Evolutionary conservation across 1,140 invertebrate genomes (phyloP).

Genomic region (Panulirus ornatus): DNA sequence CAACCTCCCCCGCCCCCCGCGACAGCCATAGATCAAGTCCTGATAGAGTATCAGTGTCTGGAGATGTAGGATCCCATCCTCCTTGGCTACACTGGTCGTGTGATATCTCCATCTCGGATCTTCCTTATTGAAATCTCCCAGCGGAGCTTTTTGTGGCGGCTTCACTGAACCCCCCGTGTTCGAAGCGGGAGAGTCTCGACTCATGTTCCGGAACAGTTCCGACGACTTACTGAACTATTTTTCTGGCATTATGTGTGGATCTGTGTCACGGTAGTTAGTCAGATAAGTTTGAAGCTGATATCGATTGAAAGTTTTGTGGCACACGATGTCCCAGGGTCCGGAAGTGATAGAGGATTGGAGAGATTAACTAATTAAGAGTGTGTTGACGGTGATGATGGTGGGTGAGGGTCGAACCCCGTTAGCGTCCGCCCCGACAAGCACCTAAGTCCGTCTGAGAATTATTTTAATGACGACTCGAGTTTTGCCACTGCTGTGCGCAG

Average conservation of each 20-base stretch:
- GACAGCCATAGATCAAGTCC: not conserved
- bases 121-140: constrained; percentile 52
- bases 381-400: not conserved
- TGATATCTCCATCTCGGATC: constrained; percentile 53
- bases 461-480: no score
- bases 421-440: not conserved
- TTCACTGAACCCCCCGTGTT: not conserved
- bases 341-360: constrained; percentile 32
- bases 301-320: not conserved
- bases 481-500: no score
- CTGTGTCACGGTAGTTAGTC: no score
- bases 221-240: no score
- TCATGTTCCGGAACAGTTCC: not conserved
- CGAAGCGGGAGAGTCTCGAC: not conserved
- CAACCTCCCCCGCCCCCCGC: not conserved
- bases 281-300: not conserved
- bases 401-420: not conserved
- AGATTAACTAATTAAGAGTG: constrained; percentile 23
- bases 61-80: not conserved
- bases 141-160: not conserved
- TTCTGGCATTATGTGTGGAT: no score
- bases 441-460: no score
- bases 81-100: constrained; percentile 21
- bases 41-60: not conserved
- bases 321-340: not conserved